Base-by-base conservation (phyloP, 2,888 invertebrate species). In the Caenorhabditis doughertyi region DNA sequence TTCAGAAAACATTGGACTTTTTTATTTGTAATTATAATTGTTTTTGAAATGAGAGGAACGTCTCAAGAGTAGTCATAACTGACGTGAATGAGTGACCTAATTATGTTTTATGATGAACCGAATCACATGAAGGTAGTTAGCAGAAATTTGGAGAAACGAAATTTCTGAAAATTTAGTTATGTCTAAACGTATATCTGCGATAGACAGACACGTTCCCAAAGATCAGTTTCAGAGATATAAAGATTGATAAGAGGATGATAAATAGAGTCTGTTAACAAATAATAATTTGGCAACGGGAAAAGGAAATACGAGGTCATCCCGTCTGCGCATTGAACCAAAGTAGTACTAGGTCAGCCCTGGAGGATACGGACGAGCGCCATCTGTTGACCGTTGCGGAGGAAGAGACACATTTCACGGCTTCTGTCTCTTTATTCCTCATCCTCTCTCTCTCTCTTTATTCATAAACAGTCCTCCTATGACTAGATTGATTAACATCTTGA, bases 351-450 rank as follows among this genome's bases (percentile, higher is more conserved):
- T 73, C 64, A 64, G n/a, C 55, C 73, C 53, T 18, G 44, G 32
- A 53, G 73, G 73, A 64, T 64, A 73, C 65, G 73, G 64, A 73
- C 56, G 62, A 44, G 64, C 73, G 53, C 55, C 73, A 55, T 73
- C 73, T 64, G 55, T 65, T 42, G 27, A 62, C 62, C 62, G 72
- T 64, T 47, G 49, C 49, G 27, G 44, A 44, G 32, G 35, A 58
- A n/a, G 58, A 42, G n/a, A n/a, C n/a, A n/a, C 18, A 62, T 5
- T 25, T n/a, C 13, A 62, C 60, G 64, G 64, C 64, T 64, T 64
- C 44, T 62, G n/a, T 55, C 56, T 56, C 21, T 56, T 35, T 49
- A 49, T 32, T 16, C 53, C n/a, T 5, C 13, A n/a, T 27, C 64
- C 39, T 32, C 55, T 68, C 55, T 39, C 39, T 35, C 13, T 67